phyloP scores from a whole-genome alignment of 2,797 vertebrate genomes.

The Dendrocincla fuliginosa region DNA sequence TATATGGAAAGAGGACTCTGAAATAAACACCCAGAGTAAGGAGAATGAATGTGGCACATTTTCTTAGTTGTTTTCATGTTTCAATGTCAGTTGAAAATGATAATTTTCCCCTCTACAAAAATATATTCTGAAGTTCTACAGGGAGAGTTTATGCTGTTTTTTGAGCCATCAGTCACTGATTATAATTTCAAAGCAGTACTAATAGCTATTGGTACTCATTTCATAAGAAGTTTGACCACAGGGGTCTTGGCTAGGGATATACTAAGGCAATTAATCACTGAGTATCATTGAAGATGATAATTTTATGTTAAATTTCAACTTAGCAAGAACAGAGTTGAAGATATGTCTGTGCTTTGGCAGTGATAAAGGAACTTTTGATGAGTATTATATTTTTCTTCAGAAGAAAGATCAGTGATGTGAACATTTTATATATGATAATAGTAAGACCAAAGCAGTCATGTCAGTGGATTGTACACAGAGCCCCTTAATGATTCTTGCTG shows the following conservation, averaged over 20 bases:
- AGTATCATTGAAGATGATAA: neutral
- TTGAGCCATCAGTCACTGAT: slow-evolving; percentile 4
- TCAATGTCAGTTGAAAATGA: neutral
- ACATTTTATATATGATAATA: neutral
- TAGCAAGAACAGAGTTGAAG: neutral
- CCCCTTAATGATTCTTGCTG: neutral
- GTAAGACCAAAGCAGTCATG: neutral
- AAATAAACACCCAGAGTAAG: neutral
- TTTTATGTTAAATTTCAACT: slow-evolving; percentile 10
- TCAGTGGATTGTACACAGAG: neutral
- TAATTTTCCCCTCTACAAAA: neutral
- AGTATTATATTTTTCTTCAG: neutral
- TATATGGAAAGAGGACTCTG: neutral
- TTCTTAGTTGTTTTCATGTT: neutral
- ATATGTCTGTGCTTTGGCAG: neutral
- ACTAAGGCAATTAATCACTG: slow-evolving; percentile 3
- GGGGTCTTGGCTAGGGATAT: neutral
- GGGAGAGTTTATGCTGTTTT: slow-evolving; percentile 11
- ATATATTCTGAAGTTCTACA: neutral
- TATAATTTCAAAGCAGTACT: slow-evolving; percentile 50
- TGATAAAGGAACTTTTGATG: neutral
- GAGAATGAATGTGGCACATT: neutral
- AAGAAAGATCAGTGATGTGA: neutral
- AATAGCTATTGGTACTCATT: slow-evolving; percentile 27
- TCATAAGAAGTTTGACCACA: neutral